Conservation (phyloP, 2,888 invertebrate genomes). For the Charanyca ferruginea region DNA sequence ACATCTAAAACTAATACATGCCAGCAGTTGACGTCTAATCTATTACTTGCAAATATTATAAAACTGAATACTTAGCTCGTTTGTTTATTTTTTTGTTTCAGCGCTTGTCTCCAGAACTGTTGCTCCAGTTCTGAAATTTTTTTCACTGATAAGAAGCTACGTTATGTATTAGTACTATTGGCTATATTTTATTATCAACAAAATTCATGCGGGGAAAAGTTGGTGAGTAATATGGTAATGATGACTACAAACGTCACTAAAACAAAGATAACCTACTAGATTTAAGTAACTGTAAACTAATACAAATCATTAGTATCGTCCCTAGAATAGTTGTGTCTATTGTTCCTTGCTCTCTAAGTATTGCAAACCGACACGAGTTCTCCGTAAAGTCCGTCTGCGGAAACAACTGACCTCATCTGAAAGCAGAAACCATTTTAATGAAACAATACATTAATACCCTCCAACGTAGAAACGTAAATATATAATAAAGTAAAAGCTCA, state of each 20-base stretch:
- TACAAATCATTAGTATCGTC: conserved; percentile 1
- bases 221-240: too few species aligned
- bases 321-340: conserved; percentile 1
- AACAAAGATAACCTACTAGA: too few species aligned
- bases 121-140: too few species aligned
- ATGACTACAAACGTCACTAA: too few species aligned
- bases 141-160: too few species aligned
- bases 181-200: too few species aligned
- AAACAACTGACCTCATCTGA: conserved; percentile 17
- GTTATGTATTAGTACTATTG: too few species aligned
- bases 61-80: too few species aligned
- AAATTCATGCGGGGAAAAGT: too few species aligned
- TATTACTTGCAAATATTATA: too few species aligned
- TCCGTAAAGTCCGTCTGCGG: conserved; percentile 10
- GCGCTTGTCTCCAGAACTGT: too few species aligned
- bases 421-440: conserved; percentile 30
- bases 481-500: conserved; percentile 38
- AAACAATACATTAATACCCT: conserved; percentile 34
- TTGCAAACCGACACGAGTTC: conserved; percentile 18
- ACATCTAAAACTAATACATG: neutral
- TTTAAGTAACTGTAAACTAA: neutral
- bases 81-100: too few species aligned
- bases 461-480: conserved; percentile 40
- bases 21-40: neutral
- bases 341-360: conserved; percentile 22